Conservation (phyloP, 2,888 invertebrate genomes). For the Mystacides longicornis region DNA sequence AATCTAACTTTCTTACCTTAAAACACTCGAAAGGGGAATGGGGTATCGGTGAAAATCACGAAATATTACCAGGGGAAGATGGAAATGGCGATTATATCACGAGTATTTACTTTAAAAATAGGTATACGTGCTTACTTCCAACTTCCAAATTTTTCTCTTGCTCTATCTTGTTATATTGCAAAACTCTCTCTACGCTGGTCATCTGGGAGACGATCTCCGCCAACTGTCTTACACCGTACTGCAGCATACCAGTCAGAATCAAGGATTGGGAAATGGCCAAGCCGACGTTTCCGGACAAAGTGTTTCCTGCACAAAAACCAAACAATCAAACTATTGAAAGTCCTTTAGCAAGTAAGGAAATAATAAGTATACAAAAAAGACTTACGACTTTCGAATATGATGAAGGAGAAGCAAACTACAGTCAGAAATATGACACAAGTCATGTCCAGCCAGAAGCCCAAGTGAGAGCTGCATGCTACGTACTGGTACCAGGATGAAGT, state of each 20-base stretch:
- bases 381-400: slow-evolving; percentile 42
- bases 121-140: slow-evolving; percentile 34
- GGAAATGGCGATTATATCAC: too few relatives aligned
- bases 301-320: slow-evolving; percentile 35
- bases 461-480: slow-evolving; percentile 58
- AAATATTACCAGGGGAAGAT: too few relatives aligned
- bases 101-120: too few relatives aligned
- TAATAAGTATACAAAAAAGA: not conserved
- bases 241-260: slow-evolving; percentile 64
- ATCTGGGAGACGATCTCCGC: slow-evolving; percentile 64
- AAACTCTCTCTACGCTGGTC: slow-evolving; percentile 65
- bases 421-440: slow-evolving; percentile 63
- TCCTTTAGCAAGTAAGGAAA: not conserved
- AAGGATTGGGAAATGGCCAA: slow-evolving; percentile 61
- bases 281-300: slow-evolving; percentile 60
- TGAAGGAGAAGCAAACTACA: slow-evolving; percentile 61
- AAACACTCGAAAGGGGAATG: too few relatives aligned
- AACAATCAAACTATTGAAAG: not conserved
- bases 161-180: slow-evolving; percentile 64
- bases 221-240: slow-evolving; percentile 60
- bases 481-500: slow-evolving; percentile 68
- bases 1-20: too few relatives aligned
- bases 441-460: slow-evolving; percentile 73
- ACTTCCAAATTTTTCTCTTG: slow-evolving; percentile 50
- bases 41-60: too few relatives aligned